A percentile compares a stretch with the other conserved stretches of the same genome.
phyloP scores from a whole-genome alignment of 1,140 invertebrate species.

The Ridgeia piscesae region DNA sequence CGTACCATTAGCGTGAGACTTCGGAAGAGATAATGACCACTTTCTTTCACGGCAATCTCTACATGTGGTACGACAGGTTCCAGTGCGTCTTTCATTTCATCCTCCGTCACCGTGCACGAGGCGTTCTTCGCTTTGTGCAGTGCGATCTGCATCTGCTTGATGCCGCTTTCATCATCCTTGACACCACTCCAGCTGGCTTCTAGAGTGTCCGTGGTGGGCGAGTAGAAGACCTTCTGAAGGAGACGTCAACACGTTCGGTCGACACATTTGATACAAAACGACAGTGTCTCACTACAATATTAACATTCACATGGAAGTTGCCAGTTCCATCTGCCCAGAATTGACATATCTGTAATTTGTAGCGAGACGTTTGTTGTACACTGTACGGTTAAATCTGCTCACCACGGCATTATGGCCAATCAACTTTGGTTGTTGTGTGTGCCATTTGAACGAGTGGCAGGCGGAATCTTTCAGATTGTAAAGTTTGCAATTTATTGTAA shows the following conservation, averaged over 20 bases:
- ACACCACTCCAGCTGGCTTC: neutral
- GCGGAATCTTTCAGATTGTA: too few species aligned
- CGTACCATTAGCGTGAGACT: neutral
- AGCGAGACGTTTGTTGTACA: too few species aligned
- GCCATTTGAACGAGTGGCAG: too few species aligned
- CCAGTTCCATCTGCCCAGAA: too few species aligned
- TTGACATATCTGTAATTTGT: too few species aligned
- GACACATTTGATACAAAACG: too few species aligned
- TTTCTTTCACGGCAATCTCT: neutral
- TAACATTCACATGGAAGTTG: too few species aligned
- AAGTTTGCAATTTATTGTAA: too few species aligned
- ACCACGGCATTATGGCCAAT: too few species aligned
- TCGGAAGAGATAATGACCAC: neutral
- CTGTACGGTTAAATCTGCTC: too few species aligned
- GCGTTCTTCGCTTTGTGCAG: neutral
- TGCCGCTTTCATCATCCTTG: neutral
- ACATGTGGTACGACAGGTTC: neutral
- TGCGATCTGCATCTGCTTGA: neutral
- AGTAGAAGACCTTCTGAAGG: neutral
- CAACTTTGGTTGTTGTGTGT: too few species aligned
- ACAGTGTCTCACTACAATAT: too few species aligned
- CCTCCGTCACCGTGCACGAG: neutral
- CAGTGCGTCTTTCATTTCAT: neutral
- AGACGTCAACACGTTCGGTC: neutral
- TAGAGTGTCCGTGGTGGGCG: neutral